Conservation (phyloP, 2,113 vertebrate genomes). For the Melanerpes formicivorus region DNA sequence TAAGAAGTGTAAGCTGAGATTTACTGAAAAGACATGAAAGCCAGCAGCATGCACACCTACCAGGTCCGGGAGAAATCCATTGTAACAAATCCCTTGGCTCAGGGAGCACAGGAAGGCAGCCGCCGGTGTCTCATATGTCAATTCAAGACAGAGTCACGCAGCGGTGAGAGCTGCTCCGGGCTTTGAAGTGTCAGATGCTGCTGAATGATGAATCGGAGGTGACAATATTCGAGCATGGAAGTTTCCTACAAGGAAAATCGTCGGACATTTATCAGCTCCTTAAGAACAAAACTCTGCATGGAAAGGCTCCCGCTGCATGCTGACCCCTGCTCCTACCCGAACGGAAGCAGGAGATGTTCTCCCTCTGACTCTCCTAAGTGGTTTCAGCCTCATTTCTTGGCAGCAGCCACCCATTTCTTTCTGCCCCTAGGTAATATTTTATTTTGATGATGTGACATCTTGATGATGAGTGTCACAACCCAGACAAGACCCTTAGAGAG, state of each 20-base stretch:
- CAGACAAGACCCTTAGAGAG: background rate
- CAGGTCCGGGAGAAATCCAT: conserved; percentile 54
- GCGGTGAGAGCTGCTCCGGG: background rate
- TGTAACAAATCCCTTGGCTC: background rate
- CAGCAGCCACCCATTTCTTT: background rate
- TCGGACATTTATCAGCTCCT: conserved; percentile 23
- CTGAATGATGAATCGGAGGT: conserved; percentile 1
- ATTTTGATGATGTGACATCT: background rate
- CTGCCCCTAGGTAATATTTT: background rate
- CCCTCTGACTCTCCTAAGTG: background rate
- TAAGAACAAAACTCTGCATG: background rate
- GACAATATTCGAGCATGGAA: background rate
- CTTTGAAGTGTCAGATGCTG: conserved; percentile 11
- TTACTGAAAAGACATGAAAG: conserved; percentile 1
- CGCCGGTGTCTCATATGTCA: background rate
- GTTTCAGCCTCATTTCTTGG: conserved; percentile 32
- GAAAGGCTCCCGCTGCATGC: background rate
- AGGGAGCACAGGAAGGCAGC: background rate
- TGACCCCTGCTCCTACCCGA: background rate
- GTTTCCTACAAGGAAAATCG: conserved; percentile 54
- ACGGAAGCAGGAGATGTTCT: background rate
- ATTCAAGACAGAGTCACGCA: conserved; percentile 4
- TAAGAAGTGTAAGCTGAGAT: background rate
- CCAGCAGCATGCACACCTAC: conserved; percentile 47
- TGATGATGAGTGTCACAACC: background rate